phyloP scores from a whole-genome alignment of 2,888 invertebrate genomes.

The Homarus gammarus region DNA sequence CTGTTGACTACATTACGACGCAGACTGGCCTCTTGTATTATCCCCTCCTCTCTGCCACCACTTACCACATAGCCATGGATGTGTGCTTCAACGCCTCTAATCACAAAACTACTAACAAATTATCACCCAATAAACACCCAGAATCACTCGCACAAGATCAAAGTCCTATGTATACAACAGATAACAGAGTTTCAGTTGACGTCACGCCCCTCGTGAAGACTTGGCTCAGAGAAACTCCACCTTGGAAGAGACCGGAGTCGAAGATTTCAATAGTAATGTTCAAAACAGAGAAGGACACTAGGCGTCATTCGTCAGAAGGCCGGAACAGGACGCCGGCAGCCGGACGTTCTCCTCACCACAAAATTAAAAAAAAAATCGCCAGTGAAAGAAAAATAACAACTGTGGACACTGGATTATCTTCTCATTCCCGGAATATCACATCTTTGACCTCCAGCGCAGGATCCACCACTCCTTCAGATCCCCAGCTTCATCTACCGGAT shows the following conservation, averaged over 20 bases:
- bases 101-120: not conserved
- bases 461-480: not conserved
- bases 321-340: not conserved
- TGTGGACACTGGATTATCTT: not conserved
- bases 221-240: conserved; percentile 15
- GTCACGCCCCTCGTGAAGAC: not conserved
- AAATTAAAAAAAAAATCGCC: not conserved
- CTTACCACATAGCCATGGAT: conserved; percentile 6
- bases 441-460: no score
- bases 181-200: conserved; percentile 9
- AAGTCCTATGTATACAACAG: not conserved
- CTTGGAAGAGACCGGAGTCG: conserved; percentile 11
- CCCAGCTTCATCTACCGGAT: not conserved
- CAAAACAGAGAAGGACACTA: not conserved
- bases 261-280: conserved; percentile 32
- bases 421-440: not conserved
- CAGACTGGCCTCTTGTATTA: conserved; percentile 17
- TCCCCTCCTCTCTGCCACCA: conserved; percentile 25
- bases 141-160: not conserved
- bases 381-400: not conserved
- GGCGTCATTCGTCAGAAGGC: not conserved
- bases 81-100: not conserved
- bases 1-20: conserved; percentile 25
- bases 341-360: not conserved
- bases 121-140: not conserved